Base-by-base conservation (phyloP, 2,113 vertebrate species). In the Halcyon senegalensis region DNA sequence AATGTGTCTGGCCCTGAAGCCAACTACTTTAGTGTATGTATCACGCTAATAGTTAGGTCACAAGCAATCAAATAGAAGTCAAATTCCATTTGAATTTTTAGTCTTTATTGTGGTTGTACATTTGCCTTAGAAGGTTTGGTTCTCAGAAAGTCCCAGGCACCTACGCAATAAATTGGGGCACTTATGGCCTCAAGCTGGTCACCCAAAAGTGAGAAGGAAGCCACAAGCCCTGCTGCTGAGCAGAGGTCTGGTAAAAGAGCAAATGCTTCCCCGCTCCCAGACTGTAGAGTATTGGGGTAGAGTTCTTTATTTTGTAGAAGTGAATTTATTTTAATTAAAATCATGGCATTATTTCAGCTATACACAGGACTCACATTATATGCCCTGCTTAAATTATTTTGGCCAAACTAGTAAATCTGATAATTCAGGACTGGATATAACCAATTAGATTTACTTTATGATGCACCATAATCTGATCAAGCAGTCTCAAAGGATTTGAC, bases 381-480 rank as follows among this genome's bases (percentile, higher is more conserved):
- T 80, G 37, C 37, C 39, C 37, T 76, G 24, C 50, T 73, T 84
- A 60, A 72, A 68, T 90, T 90, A 78, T 67, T 75, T 92, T 94
- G 63, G 39, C 60, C 87, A 94, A 74, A 79, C 74, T 44, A 82
- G 62, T 58, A 95, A 94, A 94, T 77, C 84, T 82, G 84, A 92
- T 84, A 55, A 85, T 86, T 84, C 73, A 76, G 84, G 43, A 72
- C 27, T 73, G 50, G 69, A 88, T 87, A 64, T 28, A 92, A 69
- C 51, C 78, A 79, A 64, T 94, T 87, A 85, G 87, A 91, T 75
- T 67, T 77, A 63, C 87, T 41, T 30, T 68, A n/a, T 48, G 63
- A 74, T 77, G 43, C 55, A 66, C 35, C 20, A 62, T 88, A 86
- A 84, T 88, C 51, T 90, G 75, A 82, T 95, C n/a, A 66, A 84